Conservation (phyloP, 2,113 vertebrate genomes). For the Talpa occidentalis region DNA sequence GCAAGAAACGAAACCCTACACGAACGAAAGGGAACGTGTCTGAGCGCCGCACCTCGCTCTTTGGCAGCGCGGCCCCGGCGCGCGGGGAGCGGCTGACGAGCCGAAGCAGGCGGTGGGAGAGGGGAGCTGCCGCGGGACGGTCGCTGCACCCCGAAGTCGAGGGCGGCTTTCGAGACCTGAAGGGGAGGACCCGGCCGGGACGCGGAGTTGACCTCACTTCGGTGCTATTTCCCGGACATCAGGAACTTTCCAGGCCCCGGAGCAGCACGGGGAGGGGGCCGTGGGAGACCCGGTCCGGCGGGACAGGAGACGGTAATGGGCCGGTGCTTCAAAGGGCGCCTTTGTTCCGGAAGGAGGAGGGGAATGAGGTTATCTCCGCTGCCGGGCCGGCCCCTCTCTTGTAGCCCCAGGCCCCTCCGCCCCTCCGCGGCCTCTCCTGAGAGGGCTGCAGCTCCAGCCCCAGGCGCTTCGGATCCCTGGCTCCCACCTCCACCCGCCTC, state of each 20-base stretch:
- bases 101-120: background rate
- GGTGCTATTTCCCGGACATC: background rate
- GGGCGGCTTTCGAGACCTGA: background rate
- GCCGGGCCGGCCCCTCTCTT: background rate
- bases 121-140: background rate
- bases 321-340: slow-evolving; percentile 65
- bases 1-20: slow-evolving; percentile 73
- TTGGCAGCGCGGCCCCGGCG: background rate
- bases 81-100: slow-evolving; percentile 15
- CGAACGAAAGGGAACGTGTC: slow-evolving; percentile 69
- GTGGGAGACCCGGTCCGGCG: background rate
- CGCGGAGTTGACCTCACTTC: background rate
- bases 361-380: slow-evolving; percentile 46
- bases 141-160: background rate
- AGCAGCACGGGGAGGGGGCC: background rate
- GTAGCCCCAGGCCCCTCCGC: slow-evolving; percentile 47
- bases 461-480: background rate
- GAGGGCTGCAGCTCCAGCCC: background rate
- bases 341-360: slow-evolving; percentile 71
- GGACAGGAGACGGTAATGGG: background rate
- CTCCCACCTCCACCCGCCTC: background rate
- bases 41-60: slow-evolving; percentile 4
- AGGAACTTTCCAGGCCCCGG: slow-evolving; percentile 56
- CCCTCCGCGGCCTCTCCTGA: background rate
- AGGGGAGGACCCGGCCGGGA: background rate